These are phyloP conservation scores for Caenorhabditis sp. DNA, from an alignment of 2,888 invertebrate genomes.

Conservation along the genomic window DNA sequence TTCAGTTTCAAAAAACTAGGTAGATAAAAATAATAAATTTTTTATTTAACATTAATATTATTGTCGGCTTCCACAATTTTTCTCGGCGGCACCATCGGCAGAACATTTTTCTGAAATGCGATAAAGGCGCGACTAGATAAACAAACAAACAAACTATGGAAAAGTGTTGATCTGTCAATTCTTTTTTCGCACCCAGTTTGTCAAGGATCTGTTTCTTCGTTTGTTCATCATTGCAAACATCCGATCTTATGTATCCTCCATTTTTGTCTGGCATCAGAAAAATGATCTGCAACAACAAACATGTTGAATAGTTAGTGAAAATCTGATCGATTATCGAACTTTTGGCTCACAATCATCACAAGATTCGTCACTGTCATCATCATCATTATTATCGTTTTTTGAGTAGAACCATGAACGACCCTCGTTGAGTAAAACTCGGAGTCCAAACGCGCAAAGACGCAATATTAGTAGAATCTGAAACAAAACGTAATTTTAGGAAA, in stretches of 20 bases:
- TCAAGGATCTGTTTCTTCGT: constrained; percentile 44
- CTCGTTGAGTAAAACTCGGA: constrained; percentile 48
- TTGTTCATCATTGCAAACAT: constrained; percentile 45
- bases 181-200: constrained; percentile 21
- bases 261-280: constrained; percentile 57
- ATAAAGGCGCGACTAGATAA: not conserved
- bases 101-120: not conserved
- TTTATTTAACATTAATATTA: not conserved
- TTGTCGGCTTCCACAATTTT: not conserved
- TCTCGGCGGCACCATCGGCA: not conserved
- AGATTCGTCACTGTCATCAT: not conserved
- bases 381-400: not conserved
- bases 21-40: not conserved
- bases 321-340: not conserved
- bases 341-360: not conserved
- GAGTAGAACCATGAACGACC: constrained; percentile 46
- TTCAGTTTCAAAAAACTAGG: too few species aligned
- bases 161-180: not conserved
- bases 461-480: constrained; percentile 44
- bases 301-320: not conserved
- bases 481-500: not conserved
- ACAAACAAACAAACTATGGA: not conserved
- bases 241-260: constrained; percentile 43
- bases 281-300: constrained; percentile 42
- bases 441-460: constrained; percentile 46